Percentiles rank a stretch among this genome's conserved stretches.
phyloP scores from a whole-genome alignment of 1,140 invertebrate species.

The Leptinotarsa texana region DNA sequence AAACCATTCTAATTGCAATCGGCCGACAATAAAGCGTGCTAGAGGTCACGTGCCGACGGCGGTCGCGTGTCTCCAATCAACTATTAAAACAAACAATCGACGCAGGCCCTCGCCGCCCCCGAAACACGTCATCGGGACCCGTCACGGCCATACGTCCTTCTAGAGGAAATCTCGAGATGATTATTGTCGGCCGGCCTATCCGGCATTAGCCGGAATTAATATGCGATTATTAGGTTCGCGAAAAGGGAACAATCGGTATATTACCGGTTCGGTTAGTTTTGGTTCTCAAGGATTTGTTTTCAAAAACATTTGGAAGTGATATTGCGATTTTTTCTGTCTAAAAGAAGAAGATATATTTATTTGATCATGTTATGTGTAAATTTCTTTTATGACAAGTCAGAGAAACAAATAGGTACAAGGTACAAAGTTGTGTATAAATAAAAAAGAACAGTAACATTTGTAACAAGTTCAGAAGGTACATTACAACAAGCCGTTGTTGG shows the following conservation, averaged over 20 bases:
- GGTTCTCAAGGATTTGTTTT: no score
- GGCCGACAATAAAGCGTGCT: neutral
- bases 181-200: neutral
- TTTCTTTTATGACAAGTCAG: no score
- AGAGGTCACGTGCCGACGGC: conserved; percentile 20
- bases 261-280: no score
- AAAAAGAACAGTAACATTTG: no score
- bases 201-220: neutral
- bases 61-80: conserved; percentile 20
- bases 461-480: no score
- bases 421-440: no score
- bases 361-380: no score
- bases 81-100: conserved; percentile 23
- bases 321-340: no score
- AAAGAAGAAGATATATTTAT: no score
- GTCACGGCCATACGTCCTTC: neutral
- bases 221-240: neutral
- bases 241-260: neutral
- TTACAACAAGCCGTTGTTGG: no score
- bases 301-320: no score
- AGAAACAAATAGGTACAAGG: no score
- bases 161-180: conserved; percentile 2
- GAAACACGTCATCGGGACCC: neutral
- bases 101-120: neutral
- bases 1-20: conserved; percentile 21